Conservation (phyloP, 2,888 invertebrate genomes). For the Nephrotoma guestfalica region DNA sequence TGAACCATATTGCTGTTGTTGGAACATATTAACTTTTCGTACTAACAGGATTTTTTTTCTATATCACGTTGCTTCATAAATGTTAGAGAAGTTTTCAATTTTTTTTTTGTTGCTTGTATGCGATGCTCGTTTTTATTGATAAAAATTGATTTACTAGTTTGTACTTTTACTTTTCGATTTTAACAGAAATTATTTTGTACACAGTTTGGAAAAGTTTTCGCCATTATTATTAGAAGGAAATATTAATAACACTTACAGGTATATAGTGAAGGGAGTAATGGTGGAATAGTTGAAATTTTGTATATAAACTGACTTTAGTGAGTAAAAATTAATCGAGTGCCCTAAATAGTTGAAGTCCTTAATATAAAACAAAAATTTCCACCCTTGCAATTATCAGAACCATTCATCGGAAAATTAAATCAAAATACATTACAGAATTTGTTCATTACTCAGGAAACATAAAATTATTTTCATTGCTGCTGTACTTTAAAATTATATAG, state of each 20-base stretch:
- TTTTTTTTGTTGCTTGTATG: background rate
- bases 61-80: background rate
- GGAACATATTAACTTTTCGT: background rate
- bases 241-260: background rate
- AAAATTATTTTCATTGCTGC: background rate
- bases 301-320: too few relatives aligned
- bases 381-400: background rate
- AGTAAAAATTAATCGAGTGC: too few relatives aligned
- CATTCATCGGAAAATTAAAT: background rate
- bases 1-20: background rate
- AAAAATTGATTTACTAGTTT: background rate
- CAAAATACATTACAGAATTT: background rate
- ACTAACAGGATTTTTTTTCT: background rate
- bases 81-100: background rate
- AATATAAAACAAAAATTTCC: background rate
- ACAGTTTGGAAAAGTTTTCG: background rate
- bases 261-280: background rate
- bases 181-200: background rate
- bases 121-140: background rate
- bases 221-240: background rate
- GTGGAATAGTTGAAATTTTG: background rate
- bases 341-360: too few relatives aligned
- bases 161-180: background rate
- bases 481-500: background rate
- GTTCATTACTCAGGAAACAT: background rate